Base-by-base conservation (phyloP, 2,113 vertebrate genomes). In the Cinclus mexicanus region DNA sequence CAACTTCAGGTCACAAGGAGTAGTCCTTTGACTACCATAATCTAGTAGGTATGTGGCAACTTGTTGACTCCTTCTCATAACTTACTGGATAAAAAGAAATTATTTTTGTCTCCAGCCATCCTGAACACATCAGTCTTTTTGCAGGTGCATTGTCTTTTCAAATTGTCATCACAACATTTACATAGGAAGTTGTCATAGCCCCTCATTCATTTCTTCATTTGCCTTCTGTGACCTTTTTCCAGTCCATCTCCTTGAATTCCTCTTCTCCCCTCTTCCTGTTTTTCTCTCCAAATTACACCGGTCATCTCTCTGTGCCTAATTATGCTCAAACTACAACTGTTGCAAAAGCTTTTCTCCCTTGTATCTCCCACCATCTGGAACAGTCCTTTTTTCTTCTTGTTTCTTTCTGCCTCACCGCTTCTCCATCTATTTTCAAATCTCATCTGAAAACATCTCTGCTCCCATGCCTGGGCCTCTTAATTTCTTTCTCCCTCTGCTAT, bases 391-490 rank as follows among this genome's bases (percentile, higher is more conserved):
- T 79, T 56, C 31, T 55, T 70, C 50, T 50, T 91, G 39, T 75
- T 87, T 75, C 88, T 89, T 96, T 95, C 92, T 96, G 88, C 93
- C 46, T 96, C 90, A 59, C 67, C 0, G 12, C 67, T 89, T 86
- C 88, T 87, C 44, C 75, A 85, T 70, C 75, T 89, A 83, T 78
- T 95, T 91, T 77, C 74, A 92, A 94, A 87, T 89, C 90, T 97
- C 94, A 89, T 89, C 70, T 89, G 94, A 95, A 96, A 94, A 86
- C 26, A 92, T 83, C 67, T 87, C 77, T 82, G 41, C 24, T 95
- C 78, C 83, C 86, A 68, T 89, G 80, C 47, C 76, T 83, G 23
- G 69, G 68, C 57, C 75, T 95, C 81, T 87, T 95, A 94, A 93
- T 95, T 95, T 94, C 72, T 89, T 41, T 80, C 49, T 83, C 71